Evolutionary conservation across 2,888 invertebrate genomes (phyloP).

Genomic region (Rugalucina vietnamica): DNA sequence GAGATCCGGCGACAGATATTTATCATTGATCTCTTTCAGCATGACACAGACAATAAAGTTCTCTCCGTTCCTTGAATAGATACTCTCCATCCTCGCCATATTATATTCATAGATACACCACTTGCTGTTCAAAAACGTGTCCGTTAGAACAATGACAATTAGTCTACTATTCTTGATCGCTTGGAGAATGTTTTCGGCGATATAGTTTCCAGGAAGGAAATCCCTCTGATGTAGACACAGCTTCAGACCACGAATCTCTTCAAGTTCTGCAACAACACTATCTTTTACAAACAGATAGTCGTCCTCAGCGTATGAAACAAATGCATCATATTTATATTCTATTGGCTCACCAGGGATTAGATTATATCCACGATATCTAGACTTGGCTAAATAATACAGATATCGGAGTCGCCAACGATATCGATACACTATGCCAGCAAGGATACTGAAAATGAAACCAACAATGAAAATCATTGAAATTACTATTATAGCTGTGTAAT

Average conservation of each 20-base stretch:
- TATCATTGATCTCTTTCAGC: slow-evolving; percentile 11
- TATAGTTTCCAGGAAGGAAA: slow-evolving; percentile 62
- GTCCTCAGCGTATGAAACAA: slow-evolving; percentile 55
- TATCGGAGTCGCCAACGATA: slow-evolving; percentile 61
- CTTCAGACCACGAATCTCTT: slow-evolving; percentile 30
- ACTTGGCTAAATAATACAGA: slow-evolving; percentile 44
- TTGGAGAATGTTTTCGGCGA: slow-evolving; percentile 61
- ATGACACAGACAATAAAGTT: slow-evolving; percentile 6
- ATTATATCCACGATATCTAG: slow-evolving; percentile 26
- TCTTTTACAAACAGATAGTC: slow-evolving; percentile 36
- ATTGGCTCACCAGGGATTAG: neutral
- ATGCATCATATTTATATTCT: slow-evolving; percentile 58
- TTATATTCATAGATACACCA: slow-evolving; percentile 70
- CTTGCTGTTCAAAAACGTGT: slow-evolving; percentile 53
- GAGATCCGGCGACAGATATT: neutral
- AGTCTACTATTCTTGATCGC: slow-evolving; percentile 66
- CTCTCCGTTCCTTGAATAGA: slow-evolving; percentile 35
- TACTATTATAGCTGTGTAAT: slow-evolving; percentile 7
- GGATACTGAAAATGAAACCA: slow-evolving; percentile 12
- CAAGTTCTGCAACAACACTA: slow-evolving; percentile 28
- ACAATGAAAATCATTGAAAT: neutral
- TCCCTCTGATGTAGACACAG: slow-evolving; percentile 66
- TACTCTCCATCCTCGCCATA: slow-evolving; percentile 64
- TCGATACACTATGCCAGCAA: slow-evolving; percentile 42
- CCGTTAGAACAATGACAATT: slow-evolving; percentile 60